Percentiles rank a stretch among this genome's conserved stretches.
Evolutionary conservation across 2,113 vertebrate species (phyloP).

Genomic region (Alethe diademata): DNA sequence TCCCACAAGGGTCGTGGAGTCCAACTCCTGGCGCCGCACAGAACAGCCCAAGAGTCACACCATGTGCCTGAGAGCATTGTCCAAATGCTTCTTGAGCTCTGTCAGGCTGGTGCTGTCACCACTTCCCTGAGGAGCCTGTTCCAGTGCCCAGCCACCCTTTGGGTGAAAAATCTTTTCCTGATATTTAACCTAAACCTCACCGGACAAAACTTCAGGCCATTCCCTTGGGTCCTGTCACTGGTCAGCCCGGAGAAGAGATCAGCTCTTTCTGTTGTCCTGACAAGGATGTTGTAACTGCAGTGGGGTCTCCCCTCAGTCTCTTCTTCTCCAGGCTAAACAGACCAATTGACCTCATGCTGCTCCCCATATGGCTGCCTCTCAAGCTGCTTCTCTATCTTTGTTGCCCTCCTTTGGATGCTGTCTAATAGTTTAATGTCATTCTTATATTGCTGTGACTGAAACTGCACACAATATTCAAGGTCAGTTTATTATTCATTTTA

Average conservation of each 20-base stretch:
- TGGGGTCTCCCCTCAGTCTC: neutral
- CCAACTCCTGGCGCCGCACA: neutral
- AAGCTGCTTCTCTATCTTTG: neutral
- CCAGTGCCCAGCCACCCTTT: neutral
- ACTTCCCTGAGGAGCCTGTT: neutral
- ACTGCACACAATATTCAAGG: neutral
- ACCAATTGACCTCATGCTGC: neutral
- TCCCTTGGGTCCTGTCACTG: neutral
- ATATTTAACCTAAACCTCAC: neutral
- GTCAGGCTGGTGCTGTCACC: neutral
- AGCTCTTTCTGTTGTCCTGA: neutral
- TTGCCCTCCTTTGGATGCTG: neutral
- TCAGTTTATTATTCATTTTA: neutral
- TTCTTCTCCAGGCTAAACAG: neutral
- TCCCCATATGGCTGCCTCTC: fast-evolving
- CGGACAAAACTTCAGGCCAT: neutral
- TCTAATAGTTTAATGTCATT: neutral
- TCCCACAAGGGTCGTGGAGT: neutral
- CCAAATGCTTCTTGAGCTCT: neutral
- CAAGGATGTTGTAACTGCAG: fast-evolving
- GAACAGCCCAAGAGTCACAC: neutral
- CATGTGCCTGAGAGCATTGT: neutral
- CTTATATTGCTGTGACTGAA: neutral
- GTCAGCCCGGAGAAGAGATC: neutral
- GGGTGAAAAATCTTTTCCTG: neutral